A percentile compares a stretch with the other conserved stretches of the same genome.
phyloP scores from a whole-genome alignment of 2,888 invertebrate species.

The Timandra comae region DNA sequence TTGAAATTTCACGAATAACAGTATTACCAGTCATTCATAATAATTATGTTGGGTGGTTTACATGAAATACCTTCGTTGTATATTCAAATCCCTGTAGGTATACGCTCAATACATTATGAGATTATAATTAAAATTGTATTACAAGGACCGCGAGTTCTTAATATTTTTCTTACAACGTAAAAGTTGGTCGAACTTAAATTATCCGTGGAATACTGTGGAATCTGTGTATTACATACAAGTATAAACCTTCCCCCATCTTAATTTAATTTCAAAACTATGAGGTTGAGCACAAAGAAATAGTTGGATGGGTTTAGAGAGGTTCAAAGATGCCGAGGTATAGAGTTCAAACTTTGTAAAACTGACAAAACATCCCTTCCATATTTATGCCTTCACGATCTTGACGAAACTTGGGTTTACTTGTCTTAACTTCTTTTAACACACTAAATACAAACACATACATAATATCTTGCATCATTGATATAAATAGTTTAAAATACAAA shows the following conservation, averaged over 20 bases:
- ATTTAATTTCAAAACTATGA: conserved; percentile 64
- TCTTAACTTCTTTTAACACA: no score
- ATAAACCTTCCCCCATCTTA: conserved; percentile 30
- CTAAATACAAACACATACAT: no score
- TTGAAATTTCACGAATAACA: conserved; percentile 46
- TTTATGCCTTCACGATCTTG: conserved; percentile 4
- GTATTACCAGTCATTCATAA: conserved; percentile 38
- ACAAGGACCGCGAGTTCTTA: no score
- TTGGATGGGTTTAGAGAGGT: conserved; percentile 34
- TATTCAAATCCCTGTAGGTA: no score
- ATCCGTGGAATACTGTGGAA: conserved; percentile 16
- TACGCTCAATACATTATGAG: no score
- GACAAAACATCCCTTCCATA: conserved; percentile 22
- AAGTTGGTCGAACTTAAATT: no score
- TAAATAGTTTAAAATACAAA: no score
- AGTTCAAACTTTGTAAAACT: conserved; percentile 18
- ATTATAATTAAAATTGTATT: no score
- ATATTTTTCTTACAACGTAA: no score
- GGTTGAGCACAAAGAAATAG: conserved; percentile 59
- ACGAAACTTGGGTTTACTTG: background rate
- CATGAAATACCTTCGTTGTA: no score
- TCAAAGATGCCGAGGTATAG: conserved; percentile 18
- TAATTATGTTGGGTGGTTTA: no score
- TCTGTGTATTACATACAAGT: conserved; percentile 10
- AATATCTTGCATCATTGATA: no score